phyloP scores from a whole-genome alignment of 2,797 vertebrate species.

The Premnoplex brunnescens region DNA sequence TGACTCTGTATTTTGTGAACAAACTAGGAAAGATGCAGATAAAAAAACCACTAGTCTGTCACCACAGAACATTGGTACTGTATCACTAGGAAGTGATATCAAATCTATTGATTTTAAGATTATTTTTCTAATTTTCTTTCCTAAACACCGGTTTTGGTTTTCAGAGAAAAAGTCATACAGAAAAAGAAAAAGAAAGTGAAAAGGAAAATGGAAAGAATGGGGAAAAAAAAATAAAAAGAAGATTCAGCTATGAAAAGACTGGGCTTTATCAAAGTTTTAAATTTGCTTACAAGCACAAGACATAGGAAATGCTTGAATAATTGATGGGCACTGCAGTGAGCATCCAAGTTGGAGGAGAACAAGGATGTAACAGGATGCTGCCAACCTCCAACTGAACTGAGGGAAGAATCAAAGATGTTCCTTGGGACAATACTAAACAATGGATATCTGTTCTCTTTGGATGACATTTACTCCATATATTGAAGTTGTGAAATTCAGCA shows the following conservation, averaged over 20 bases:
- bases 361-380: neutral
- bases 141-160: neutral
- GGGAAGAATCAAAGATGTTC: neutral
- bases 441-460: neutral
- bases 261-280: neutral
- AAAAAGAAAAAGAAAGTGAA: neutral
- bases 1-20: neutral
- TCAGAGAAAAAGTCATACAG: neutral
- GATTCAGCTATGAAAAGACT: neutral
- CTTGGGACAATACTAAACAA: neutral
- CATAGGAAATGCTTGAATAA: neutral
- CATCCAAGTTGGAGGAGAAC: neutral
- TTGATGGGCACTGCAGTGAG: neutral
- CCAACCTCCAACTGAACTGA: neutral
- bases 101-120: neutral
- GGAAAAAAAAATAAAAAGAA: accelerated
- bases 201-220: accelerated
- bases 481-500: neutral
- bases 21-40: neutral
- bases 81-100: neutral
- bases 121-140: neutral
- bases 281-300: neutral
- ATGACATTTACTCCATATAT: neutral
- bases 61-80: neutral
- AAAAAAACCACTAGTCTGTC: neutral